Conservation (phyloP, 1,140 invertebrate genomes). For the Anoplophora glabripennis region DNA sequence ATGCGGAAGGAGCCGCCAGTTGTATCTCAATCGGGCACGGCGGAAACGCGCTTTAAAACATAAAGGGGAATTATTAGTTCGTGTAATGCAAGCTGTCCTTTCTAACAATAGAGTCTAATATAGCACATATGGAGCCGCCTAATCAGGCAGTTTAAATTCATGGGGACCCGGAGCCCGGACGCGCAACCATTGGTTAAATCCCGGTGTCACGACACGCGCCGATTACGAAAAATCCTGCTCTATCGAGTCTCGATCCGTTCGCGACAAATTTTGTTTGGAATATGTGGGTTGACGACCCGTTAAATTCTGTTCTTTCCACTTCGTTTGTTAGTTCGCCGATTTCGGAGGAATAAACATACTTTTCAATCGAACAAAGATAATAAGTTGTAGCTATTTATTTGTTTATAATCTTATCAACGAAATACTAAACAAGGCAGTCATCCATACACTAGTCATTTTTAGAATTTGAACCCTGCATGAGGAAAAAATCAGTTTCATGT, state of each 20-base stretch:
- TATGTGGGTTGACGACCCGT: too few relatives aligned
- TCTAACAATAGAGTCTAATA: slow-evolving; percentile 32
- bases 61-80: slow-evolving; percentile 27
- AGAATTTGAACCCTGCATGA: too few relatives aligned
- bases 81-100: slow-evolving; percentile 17
- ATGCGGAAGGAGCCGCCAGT: too few relatives aligned
- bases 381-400: too few relatives aligned
- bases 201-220: slow-evolving; percentile 34
- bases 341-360: neutral
- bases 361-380: too few relatives aligned
- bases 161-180: slow-evolving; percentile 26
- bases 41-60: slow-evolving; percentile 23
- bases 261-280: too few relatives aligned
- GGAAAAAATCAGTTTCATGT: too few relatives aligned
- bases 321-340: neutral
- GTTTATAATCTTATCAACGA: too few relatives aligned
- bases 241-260: too few relatives aligned
- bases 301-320: too few relatives aligned
- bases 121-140: slow-evolving; percentile 34
- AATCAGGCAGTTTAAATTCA: slow-evolving; percentile 39
- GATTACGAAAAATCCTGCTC: slow-evolving; percentile 21
- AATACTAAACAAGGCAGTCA: too few relatives aligned
- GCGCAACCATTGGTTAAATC: slow-evolving; percentile 34
- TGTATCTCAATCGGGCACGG: neutral
- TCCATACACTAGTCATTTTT: too few relatives aligned